Evolutionary conservation across 2,113 vertebrate species (phyloP), one percentile per base, ranked within the genome.

Genomic region (Conger conger): DNA sequence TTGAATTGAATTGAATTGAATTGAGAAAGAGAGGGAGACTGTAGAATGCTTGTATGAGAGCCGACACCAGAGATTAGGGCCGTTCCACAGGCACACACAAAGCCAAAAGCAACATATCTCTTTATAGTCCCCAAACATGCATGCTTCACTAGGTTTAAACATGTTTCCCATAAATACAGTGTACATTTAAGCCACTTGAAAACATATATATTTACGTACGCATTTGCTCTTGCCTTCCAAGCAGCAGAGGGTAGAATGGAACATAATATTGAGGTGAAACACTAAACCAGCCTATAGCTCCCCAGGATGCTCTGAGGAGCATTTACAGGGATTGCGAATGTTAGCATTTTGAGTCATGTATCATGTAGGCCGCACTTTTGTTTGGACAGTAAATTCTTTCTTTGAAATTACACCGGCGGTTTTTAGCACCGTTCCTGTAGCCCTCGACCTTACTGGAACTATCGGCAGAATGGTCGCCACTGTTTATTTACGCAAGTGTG

Each of bases 101-200:
- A 73, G 84, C 84, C 84, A 80, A 85, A 73, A 85, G 79, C 57
- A 81, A 68, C 38, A 50, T 68, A 23, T 37, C 53, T 54, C 76
- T 83, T 86, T 79, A 86, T 63, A 78, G 81, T 42, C 2, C 37
- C 54, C 27, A 76, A 79, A 93, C 92, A 94, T 93, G 91, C 93
- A 92, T 93, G 90, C 87, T 88, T 88, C 86, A 91, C 89, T 82
- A 85, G 86, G 86, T 86, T 88, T 85, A 90, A 90, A 88, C 91
- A 89, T 83, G 88, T 88, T 86, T 92, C 87, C 73, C 90, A 88
- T 93, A 93, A 94, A 93, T 93, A 90, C 91, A 93, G 93, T 91
- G 88, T 88, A 84, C 91, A 89, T 0, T 93, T 93, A 94, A 94
- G 90, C 94, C 94, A 94, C 93, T 95, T 93, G 87, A 95, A 94